Evolutionary conservation across 2,797 vertebrate genomes (phyloP), one percentile per base, ranked within the genome.

Genomic region (Octomys mimax): DNA sequence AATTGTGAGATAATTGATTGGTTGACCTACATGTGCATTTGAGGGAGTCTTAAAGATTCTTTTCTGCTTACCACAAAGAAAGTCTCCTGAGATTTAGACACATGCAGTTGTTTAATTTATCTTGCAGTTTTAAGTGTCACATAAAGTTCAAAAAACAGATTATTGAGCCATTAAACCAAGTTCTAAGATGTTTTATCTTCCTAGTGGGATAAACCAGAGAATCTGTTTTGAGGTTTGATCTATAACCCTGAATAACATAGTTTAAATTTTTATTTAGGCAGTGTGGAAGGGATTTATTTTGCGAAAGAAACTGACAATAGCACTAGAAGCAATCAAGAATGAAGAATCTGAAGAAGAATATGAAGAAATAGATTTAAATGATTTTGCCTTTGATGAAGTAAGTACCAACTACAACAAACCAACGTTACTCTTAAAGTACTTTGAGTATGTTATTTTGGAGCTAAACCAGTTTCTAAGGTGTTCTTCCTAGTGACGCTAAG

Each of bases 61-160:
- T 99, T 99, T 99, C 99, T 98, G 97, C 98, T 99, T 98, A 98
- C 97, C 98, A 96, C 97, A 98, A 98, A 97, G 97, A 98, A 98
- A 98, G 97, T 98, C 99, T 99, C 98, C 79, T 98, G 99, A 99
- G 99, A 99, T 99, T 98, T 98, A 98, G 99, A 99, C 99, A 99
- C 98, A 97, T 98, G 98, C 97, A 98, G 98, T 98, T 98, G 98
- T 99, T 99, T 99, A 99, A 99, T 99, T 99, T 99, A 99, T 99
- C 99, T 99, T 99, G 89, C 98, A 99, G 98, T 99, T 99, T 98
- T 98, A 98, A 98, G 98, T 99, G 99, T 99, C 99, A 99, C 98
- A 95, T 98, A 99, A 99, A 99, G 99, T 99, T 99, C 99, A 99
- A 98, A 99, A 99, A 99, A 98, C 99, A 99, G 99, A 99, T 99